phyloP scores from a whole-genome alignment of 2,797 vertebrate species.

The Thunnus albacares region DNA sequence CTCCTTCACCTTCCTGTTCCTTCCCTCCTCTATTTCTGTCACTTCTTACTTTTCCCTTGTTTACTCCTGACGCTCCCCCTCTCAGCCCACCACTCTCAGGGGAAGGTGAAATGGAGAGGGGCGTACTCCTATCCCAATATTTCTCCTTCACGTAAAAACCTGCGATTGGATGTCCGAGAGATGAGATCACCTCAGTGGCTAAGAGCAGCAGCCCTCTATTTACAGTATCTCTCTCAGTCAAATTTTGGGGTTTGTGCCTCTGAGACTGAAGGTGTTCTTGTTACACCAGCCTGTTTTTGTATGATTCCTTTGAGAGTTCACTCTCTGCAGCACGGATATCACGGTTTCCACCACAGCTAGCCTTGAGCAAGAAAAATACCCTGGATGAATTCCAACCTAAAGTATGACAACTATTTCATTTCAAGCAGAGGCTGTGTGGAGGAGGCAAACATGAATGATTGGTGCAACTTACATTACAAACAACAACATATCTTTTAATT shows the following conservation, averaged over 20 bases:
- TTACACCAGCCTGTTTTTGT: conserved; percentile 64
- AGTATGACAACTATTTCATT: conserved; percentile 77
- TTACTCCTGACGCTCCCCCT: conserved; percentile 21
- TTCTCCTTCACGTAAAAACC: conserved; percentile 55
- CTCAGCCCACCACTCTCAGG: conserved; percentile 33
- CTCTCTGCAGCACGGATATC: conserved; percentile 49
- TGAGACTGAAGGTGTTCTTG: conserved; percentile 52
- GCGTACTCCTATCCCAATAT: conserved; percentile 48
- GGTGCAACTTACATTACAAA: neutral
- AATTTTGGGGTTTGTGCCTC: conserved; percentile 29
- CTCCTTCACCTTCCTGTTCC: conserved; percentile 59
- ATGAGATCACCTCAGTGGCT: conserved; percentile 60
- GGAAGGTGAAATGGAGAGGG: conserved; percentile 38
- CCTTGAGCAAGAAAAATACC: conserved; percentile 76
- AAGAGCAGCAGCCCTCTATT: conserved; percentile 20
- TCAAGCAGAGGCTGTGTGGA: conserved; percentile 44
- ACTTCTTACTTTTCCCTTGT: conserved; percentile 34
- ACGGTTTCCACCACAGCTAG: conserved; percentile 52
- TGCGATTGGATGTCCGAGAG: conserved; percentile 46
- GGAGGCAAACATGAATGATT: conserved; percentile 38
- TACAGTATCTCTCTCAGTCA: conserved; percentile 22
- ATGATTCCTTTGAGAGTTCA: conserved; percentile 55
- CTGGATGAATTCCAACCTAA: conserved; percentile 69
- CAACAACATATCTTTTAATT: conserved; percentile 12
- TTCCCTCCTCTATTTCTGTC: conserved; percentile 48